Conservation (phyloP, 2,888 invertebrate genomes). For the Fragum sueziense region DNA sequence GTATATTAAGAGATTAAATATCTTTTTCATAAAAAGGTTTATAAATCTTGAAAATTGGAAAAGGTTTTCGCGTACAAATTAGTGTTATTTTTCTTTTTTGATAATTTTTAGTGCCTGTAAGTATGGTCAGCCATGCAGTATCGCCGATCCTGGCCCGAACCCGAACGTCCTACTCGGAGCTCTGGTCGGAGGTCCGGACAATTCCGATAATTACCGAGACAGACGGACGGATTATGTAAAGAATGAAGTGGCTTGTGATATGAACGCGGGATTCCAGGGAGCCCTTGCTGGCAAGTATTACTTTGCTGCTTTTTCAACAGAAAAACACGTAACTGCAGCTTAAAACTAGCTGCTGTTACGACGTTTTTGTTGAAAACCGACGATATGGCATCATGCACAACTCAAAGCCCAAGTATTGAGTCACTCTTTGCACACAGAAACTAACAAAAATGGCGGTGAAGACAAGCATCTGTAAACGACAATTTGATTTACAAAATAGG, state of each 20-base stretch:
- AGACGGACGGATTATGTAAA: slow-evolving; percentile 71
- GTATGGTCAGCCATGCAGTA: slow-evolving; percentile 23
- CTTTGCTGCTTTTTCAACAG: background rate
- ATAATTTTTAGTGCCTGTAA: slow-evolving; percentile 47
- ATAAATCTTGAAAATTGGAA: no score
- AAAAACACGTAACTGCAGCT: no score
- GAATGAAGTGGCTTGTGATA: slow-evolving; percentile 78
- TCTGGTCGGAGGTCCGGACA: slow-evolving; percentile 73
- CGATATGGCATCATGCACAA: no score
- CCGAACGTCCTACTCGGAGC: slow-evolving; percentile 69
- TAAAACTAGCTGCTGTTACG: no score
- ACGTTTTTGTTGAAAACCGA: no score
- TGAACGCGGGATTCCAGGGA: slow-evolving; percentile 78
- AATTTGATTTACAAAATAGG: background rate
- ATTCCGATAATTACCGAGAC: slow-evolving; percentile 72
- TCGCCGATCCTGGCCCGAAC: slow-evolving; percentile 60
- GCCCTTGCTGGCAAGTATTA: slow-evolving; percentile 73
- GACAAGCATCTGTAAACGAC: background rate
- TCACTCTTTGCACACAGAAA: no score
- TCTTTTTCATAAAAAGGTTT: no score
- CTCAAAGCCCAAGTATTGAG: no score
- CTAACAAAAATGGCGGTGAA: no score
- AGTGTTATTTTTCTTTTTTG: no score
- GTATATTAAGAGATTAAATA: no score
- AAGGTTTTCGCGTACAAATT: no score